Base-by-base conservation (phyloP, 2,113 vertebrate genomes). In the Amphiprion ocellaris region DNA sequence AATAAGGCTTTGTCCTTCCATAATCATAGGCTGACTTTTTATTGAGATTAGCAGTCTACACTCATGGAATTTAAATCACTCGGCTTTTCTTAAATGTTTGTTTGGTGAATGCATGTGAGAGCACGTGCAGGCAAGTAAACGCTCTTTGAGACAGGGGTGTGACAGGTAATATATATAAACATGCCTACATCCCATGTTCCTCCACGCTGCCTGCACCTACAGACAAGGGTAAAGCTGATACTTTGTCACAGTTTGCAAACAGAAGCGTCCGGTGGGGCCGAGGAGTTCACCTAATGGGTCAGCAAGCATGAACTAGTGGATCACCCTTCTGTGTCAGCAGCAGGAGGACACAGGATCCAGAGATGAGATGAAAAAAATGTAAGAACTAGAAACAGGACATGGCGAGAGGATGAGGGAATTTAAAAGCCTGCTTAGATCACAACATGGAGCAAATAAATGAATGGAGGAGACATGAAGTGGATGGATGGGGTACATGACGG, bases 161-260 rank as follows among this genome's bases (percentile, higher is more conserved):
- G 87, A 91, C 78, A 88, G 84, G 75, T 87, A 49, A 81, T 89
- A 86, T 53, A 54, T 0, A 24, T 54, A 87, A 89, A 75, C 90
- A 85, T 92, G 89, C 90, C 70, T 69, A 65, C 76, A 86, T 74
- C 64, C 69, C 58, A 46, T 46, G 88, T 90, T 94, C 85, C 92
- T 94, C 89, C 90, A 88, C 37, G 70, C 81, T 66, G 14, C 89
- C 82, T 58, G 87, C 90, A 84, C 81, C 85, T 69, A 84, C 68
- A 78, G 79, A 96, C 94, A 93, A 81, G 79, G 79, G 84, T 90
- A 80, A 95, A 95, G 90, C 75, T 16, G 90, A 96, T 92, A 94
- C 91, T 90, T 90, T 85, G 74, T 91, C 93, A 94, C 86, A 94
- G 94, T 96, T 96, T 96, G 94, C 95, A 97, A 97, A 97, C 95